Percentiles rank a stretch among this genome's conserved stretches.
Evolutionary conservation across 2,113 vertebrate genomes (phyloP).

Genomic region (Perca schrenkii): DNA sequence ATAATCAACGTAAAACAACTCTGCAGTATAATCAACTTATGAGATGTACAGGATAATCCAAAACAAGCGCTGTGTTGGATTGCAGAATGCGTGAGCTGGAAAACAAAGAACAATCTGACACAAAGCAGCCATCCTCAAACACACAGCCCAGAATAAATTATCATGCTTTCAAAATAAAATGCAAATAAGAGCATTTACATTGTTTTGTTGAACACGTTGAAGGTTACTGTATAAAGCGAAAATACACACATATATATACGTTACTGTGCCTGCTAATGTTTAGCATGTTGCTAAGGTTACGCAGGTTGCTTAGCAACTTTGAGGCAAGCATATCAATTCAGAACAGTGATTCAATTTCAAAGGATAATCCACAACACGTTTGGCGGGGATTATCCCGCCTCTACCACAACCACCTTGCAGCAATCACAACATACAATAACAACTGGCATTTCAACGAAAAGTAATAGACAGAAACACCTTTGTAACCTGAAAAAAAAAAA

Average conservation of each 20-base stretch:
- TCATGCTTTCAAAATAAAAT: not conserved
- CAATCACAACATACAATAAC: not conserved
- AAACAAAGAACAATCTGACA: not conserved
- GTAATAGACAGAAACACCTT: not conserved
- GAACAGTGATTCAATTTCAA: conserved; percentile 2
- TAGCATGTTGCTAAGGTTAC: not conserved
- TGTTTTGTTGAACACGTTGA: not conserved
- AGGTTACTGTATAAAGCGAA: not conserved
- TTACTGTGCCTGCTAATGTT: not conserved
- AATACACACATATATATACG: not conserved
- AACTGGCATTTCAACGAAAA: not conserved
- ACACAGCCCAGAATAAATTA: not conserved
- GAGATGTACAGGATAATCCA: too few species aligned
- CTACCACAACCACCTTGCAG: not conserved
- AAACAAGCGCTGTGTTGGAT: too few species aligned
- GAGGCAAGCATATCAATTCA: not conserved
- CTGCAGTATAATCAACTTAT: too few species aligned
- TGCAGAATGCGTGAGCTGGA: too few species aligned
- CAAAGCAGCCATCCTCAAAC: not conserved
- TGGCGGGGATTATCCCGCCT: not conserved
- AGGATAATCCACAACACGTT: not conserved
- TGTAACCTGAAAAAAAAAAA: not conserved
- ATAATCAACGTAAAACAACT: too few species aligned
- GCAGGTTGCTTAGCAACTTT: not conserved
- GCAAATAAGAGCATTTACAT: not conserved